These are phyloP conservation scores for Oryzias celebensis DNA, from an alignment of 2,113 vertebrate species.

Conservation along the genomic window DNA sequence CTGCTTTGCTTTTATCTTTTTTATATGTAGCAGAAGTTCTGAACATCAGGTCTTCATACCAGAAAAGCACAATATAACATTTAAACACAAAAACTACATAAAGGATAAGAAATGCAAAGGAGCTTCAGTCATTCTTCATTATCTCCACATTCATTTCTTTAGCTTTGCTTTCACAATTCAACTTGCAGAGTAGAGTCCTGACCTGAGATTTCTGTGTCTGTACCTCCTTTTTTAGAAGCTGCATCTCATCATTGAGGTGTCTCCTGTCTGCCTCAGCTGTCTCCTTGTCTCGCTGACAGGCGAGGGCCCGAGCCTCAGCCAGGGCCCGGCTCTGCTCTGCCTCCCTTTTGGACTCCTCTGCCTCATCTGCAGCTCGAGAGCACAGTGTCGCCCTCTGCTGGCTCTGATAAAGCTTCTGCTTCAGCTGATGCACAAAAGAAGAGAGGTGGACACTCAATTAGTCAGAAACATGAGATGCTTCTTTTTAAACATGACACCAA, in stretches of 20 bases:
- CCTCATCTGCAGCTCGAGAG: constrained; percentile 58
- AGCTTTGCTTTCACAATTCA: no score
- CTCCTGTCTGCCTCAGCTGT: constrained; percentile 48
- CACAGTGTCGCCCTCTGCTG: constrained; percentile 72
- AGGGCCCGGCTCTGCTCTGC: constrained; percentile 61
- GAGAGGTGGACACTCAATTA: not conserved
- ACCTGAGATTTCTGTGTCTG: not conserved
- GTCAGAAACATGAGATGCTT: constrained; percentile 38
- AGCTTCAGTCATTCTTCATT: no score
- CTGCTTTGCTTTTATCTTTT: no score
- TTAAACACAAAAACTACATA: no score
- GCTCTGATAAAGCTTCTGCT: constrained; percentile 66
- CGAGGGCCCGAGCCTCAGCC: constrained; percentile 59
- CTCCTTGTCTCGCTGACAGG: constrained; percentile 57
- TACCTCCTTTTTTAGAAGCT: constrained; percentile 68
- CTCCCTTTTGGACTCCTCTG: constrained; percentile 44
- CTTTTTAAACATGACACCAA: no score
- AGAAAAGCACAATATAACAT: no score
- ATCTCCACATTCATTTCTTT: no score
- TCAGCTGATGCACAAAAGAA: constrained; percentile 59
- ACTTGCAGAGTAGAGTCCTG: no score
- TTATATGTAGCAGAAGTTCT: no score
- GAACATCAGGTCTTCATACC: no score
- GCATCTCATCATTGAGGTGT: constrained; percentile 64
- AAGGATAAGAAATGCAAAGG: no score